phyloP scores from a whole-genome alignment of 2,888 invertebrate species.

The Coelogynopora nodosa region DNA sequence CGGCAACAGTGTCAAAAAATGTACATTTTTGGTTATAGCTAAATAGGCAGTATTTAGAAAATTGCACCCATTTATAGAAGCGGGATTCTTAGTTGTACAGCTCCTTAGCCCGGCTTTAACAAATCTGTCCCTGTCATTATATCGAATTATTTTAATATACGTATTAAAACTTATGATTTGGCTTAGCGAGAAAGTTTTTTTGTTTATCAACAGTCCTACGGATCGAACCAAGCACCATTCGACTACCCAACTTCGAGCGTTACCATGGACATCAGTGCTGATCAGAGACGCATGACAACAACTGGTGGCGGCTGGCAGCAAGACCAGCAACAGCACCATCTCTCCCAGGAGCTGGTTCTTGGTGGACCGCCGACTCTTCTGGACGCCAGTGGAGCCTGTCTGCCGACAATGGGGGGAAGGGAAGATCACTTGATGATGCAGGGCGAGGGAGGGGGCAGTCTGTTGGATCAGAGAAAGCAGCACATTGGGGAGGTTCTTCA shows the following conservation, averaged over 20 bases:
- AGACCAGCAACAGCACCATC: neutral
- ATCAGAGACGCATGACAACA: neutral
- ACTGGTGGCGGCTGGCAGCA: neutral
- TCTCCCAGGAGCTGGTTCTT: neutral
- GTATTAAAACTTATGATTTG: too few species aligned
- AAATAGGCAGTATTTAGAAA: too few species aligned
- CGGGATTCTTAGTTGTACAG: too few species aligned
- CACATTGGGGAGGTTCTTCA: slow-evolving; percentile 66
- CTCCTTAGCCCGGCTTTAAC: too few species aligned
- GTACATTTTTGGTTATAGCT: too few species aligned
- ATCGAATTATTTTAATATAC: too few species aligned
- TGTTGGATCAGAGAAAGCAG: slow-evolving; percentile 39
- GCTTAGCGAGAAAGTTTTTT: too few species aligned
- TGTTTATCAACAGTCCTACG: neutral
- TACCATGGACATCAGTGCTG: neutral
- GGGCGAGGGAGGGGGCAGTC: neutral
- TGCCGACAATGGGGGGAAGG: neutral
- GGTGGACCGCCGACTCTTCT: neutral
- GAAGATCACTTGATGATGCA: neutral
- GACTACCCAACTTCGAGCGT: neutral
- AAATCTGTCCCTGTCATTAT: too few species aligned
- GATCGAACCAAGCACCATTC: neutral
- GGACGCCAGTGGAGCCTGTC: neutral
- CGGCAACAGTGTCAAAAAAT: too few species aligned
- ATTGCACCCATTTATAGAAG: too few species aligned